Evolutionary conservation across 2,797 vertebrate species (phyloP).

Genomic region (Esox lucius): DNA sequence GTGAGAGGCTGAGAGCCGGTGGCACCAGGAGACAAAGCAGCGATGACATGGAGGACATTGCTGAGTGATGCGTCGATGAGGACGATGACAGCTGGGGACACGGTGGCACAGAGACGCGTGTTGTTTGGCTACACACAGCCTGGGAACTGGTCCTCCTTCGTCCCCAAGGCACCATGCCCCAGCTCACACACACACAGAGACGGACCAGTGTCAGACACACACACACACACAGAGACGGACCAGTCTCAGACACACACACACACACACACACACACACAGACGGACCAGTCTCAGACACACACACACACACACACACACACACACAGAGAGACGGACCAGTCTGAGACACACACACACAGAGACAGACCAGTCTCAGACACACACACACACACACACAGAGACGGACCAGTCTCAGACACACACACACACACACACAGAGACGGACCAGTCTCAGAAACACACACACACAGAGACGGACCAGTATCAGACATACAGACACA

Average conservation of each 20-base stretch:
- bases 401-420: too few relatives aligned
- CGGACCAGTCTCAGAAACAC: too few relatives aligned
- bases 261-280: slow-evolving; percentile 62
- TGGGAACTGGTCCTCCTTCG: slow-evolving; percentile 58
- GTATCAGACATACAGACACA: too few relatives aligned
- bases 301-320: slow-evolving; percentile 58
- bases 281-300: too few relatives aligned
- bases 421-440: too few relatives aligned
- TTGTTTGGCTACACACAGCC: slow-evolving; percentile 62
- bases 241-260: slow-evolving; percentile 50
- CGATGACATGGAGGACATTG: slow-evolving; percentile 66
- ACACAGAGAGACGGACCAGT: too few relatives aligned
- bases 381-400: too few relatives aligned
- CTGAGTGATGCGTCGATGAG: slow-evolving; percentile 61
- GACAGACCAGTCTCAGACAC: too few relatives aligned
- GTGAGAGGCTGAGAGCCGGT: slow-evolving; percentile 20
- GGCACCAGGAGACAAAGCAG: slow-evolving; percentile 65
- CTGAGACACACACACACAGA: too few relatives aligned
- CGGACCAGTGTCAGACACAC: slow-evolving; percentile 12
- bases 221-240: too few relatives aligned
- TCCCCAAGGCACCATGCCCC: slow-evolving; percentile 34
- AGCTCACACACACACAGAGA: too few relatives aligned
- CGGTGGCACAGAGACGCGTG: slow-evolving; percentile 60
- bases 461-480: too few relatives aligned
- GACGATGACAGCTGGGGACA: slow-evolving; percentile 62